Conservation (phyloP, 2,113 vertebrate genomes). For the Pangasianodon hypophthalmus region DNA sequence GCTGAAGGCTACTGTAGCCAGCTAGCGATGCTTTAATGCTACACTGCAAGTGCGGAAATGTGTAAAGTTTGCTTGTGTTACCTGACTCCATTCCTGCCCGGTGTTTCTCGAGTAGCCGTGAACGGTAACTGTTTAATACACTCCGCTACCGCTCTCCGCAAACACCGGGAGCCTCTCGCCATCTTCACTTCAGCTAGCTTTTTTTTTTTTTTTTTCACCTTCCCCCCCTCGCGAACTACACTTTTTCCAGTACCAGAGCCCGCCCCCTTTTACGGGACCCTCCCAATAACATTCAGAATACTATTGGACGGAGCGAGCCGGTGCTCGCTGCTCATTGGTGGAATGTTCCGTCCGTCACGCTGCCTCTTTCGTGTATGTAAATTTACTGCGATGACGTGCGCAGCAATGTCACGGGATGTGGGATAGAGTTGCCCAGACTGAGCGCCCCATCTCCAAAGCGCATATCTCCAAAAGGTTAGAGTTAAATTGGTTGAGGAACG, state of each 20-base stretch:
- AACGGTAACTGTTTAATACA: slow-evolving; percentile 67
- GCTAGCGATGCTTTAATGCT: not conserved
- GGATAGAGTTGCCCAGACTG: slow-evolving; percentile 60
- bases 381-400: slow-evolving; percentile 35
- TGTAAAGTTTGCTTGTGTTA: slow-evolving; percentile 47
- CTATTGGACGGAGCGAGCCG: slow-evolving; percentile 49
- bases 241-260: slow-evolving; percentile 30
- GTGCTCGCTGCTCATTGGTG: slow-evolving; percentile 55
- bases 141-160: slow-evolving; percentile 66
- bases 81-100: slow-evolving; percentile 65
- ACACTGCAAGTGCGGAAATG: not conserved
- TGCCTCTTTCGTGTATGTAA: not conserved
- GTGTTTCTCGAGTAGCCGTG: slow-evolving; percentile 61
- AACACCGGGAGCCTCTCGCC: slow-evolving; percentile 72
- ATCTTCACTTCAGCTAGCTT: slow-evolving; percentile 63
- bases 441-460: slow-evolving; percentile 5
- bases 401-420: slow-evolving; percentile 69
- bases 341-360: not conserved
- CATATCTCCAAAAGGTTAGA: slow-evolving; percentile 55
- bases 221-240: slow-evolving; percentile 23
- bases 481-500: slow-evolving; percentile 52
- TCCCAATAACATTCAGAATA: rapidly evolving
- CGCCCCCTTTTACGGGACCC: not conserved
- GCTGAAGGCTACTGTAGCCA: not conserved
- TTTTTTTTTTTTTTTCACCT: slow-evolving; percentile 22